Conservation (phyloP, 2,113 vertebrate genomes). For the Oxyura jamaicensis region DNA sequence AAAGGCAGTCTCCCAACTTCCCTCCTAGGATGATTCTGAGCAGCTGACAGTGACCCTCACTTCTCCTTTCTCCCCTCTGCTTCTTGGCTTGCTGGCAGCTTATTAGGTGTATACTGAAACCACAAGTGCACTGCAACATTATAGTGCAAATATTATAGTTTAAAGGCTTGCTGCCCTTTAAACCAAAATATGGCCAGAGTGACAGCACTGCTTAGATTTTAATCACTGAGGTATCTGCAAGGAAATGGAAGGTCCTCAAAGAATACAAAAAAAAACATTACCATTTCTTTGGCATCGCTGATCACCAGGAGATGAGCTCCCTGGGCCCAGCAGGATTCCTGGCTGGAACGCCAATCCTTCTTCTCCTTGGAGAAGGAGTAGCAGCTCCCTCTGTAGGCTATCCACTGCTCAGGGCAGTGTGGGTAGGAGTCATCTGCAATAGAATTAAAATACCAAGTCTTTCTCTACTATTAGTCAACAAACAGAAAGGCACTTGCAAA, state of each 20-base stretch:
- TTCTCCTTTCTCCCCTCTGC: neutral
- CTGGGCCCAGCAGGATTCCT: constrained; percentile 37
- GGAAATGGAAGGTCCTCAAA: neutral
- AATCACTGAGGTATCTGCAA: neutral
- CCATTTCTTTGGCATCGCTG: neutral
- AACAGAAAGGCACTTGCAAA: neutral
- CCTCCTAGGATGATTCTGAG: neutral
- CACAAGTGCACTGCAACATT: neutral
- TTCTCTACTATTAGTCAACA: neutral
- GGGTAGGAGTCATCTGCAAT: neutral
- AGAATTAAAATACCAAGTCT: neutral
- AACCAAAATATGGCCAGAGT: neutral
- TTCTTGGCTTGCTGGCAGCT: neutral
- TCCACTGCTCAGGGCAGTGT: constrained; percentile 57
- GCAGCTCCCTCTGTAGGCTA: constrained; percentile 57
- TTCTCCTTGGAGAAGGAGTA: constrained; percentile 60
- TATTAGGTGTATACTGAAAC: neutral
- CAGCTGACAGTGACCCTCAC: neutral
- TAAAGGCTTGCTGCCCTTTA: neutral
- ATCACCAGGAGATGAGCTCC: constrained; percentile 53
- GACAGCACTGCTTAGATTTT: neutral
- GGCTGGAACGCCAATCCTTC: constrained; percentile 64
- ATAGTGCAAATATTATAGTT: no score
- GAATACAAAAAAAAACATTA: constrained; percentile 5
- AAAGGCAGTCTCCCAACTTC: neutral